These are phyloP conservation scores for Brachystomella parvula DNA, from an alignment of 1,140 invertebrate genomes.

Conservation along the genomic window DNA sequence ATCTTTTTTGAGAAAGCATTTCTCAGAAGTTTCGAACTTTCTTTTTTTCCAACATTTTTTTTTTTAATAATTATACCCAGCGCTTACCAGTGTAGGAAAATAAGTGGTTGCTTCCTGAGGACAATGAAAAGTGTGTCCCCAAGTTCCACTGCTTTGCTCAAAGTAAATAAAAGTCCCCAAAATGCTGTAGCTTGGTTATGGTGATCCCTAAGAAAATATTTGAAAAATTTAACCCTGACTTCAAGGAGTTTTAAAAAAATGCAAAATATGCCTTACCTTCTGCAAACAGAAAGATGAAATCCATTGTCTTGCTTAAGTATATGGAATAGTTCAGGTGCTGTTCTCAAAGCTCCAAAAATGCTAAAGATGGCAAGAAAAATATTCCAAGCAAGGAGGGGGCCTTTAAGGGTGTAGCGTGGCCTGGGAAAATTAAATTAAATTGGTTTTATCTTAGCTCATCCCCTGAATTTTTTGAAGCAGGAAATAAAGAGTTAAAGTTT, in stretches of 20 bases:
- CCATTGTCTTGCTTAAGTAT: conserved; percentile 28
- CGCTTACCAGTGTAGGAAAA: conserved; percentile 49
- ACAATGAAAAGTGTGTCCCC: conserved; percentile 45
- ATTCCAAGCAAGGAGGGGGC: conserved; percentile 22
- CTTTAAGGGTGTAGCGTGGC: conserved; percentile 5
- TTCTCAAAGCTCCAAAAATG: conserved; percentile 28
- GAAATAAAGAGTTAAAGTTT: no score
- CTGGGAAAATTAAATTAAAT: no score
- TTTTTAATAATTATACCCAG: no score
- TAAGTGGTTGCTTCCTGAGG: conserved; percentile 52
- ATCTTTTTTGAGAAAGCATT: no score
- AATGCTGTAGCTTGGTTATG: conserved; percentile 31
- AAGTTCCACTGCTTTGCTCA: conserved; percentile 50
- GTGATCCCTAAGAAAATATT: conserved; percentile 25
- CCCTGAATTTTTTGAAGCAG: no score
- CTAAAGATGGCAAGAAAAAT: conserved; percentile 19
- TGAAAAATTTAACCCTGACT: neutral
- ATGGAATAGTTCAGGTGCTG: conserved; percentile 34
- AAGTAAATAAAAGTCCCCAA: conserved; percentile 50
- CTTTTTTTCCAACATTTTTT: neutral
- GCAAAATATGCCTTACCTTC: conserved; percentile 22
- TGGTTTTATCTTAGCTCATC: no score
- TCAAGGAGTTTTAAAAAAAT: neutral
- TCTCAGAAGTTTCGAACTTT: no score
- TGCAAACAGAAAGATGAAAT: conserved; percentile 31